phyloP scores from a whole-genome alignment of 2,113 vertebrate species.

The Propithecus coquereli region DNA sequence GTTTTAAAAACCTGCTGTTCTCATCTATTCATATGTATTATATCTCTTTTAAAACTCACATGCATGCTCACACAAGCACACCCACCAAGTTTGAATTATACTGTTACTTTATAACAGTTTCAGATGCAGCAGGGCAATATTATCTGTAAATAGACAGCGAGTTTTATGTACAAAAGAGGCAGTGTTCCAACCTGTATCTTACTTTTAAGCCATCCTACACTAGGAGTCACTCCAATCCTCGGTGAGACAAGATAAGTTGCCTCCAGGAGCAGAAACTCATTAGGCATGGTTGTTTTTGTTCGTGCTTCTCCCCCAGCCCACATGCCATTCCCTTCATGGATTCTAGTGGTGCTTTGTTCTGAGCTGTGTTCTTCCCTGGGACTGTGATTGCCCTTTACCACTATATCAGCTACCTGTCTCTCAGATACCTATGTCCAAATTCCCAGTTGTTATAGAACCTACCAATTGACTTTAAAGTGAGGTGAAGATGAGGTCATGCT shows the following conservation, averaged over 20 bases:
- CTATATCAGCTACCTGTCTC: not conserved
- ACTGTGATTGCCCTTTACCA: not conserved
- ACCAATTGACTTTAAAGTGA: not conserved
- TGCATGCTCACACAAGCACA: not conserved
- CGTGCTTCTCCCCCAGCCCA: not conserved
- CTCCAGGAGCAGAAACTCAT: not conserved
- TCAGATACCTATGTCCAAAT: not conserved
- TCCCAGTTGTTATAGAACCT: not conserved
- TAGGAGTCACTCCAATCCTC: not conserved
- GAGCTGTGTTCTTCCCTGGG: not conserved
- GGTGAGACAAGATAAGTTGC: not conserved
- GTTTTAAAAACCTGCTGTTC: slow-evolving; percentile 59
- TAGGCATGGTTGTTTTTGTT: not conserved
- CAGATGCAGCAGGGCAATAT: not conserved
- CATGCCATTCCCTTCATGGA: not conserved
- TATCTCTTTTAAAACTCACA: slow-evolving; percentile 20
- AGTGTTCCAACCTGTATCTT: not conserved
- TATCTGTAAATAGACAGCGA: slow-evolving; percentile 11
- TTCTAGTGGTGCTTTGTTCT: not conserved
- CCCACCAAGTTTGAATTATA: not conserved
- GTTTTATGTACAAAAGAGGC: not conserved
- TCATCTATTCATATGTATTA: slow-evolving; percentile 24
- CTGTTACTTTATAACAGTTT: slow-evolving; percentile 33
- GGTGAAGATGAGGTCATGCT: not conserved
- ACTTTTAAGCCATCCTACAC: not conserved